These are phyloP conservation scores for Rhabdornis inornatus DNA, from an alignment of 2,113 vertebrate species.

Conservation along the genomic window DNA sequence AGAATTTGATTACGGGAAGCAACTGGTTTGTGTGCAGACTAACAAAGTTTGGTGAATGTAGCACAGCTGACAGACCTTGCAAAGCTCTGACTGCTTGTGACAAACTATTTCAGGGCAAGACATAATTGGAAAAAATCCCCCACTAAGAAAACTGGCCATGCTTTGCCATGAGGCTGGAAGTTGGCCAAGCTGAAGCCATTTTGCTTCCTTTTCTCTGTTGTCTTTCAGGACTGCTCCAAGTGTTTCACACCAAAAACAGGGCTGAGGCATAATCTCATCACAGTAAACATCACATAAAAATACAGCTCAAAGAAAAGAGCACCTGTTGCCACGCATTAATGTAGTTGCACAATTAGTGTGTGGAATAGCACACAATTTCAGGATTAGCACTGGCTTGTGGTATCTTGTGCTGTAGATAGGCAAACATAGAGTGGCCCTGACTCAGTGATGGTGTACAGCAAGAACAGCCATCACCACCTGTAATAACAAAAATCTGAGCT, in stretches of 20 bases:
- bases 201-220: background rate
- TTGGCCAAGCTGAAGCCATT: background rate
- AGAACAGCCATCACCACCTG: background rate
- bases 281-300: background rate
- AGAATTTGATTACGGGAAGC: background rate
- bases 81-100: background rate
- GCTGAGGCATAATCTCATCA: background rate
- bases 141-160: background rate
- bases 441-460: background rate
- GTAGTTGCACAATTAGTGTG: background rate
- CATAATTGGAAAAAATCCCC: background rate
- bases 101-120: background rate
- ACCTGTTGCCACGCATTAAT: background rate
- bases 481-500: background rate
- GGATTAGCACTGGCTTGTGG: background rate
- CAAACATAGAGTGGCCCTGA: background rate
- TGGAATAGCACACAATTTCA: background rate
- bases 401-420: background rate
- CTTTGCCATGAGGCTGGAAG: background rate
- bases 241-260: background rate
- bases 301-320: background rate
- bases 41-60: background rate
- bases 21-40: background rate
- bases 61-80: background rate
- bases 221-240: background rate